These are phyloP conservation scores for Stramonita haemastoma DNA, from an alignment of 2,888 invertebrate species.

Conservation along the genomic window DNA sequence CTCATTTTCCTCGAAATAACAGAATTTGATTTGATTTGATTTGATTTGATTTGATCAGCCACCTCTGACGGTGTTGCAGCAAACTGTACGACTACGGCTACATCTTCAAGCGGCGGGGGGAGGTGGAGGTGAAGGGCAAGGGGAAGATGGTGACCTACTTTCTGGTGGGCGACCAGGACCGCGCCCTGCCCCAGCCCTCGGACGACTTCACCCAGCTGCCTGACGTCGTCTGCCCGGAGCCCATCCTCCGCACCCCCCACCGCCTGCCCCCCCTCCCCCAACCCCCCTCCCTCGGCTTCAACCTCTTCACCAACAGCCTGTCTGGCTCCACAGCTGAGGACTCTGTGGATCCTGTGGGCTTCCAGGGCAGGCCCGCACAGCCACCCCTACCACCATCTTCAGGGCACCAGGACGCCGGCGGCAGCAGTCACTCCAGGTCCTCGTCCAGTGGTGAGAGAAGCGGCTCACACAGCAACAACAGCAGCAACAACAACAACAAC, in stretches of 20 bases:
- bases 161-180: not conserved
- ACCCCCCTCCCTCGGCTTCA: not conserved
- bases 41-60: too few relatives aligned
- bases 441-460: not conserved
- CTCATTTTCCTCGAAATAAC: not conserved
- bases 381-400: too few relatives aligned
- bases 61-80: slow-evolving; percentile 8
- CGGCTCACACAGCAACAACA: not conserved
- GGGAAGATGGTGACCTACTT: slow-evolving; percentile 33
- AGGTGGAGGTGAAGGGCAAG: slow-evolving; percentile 36
- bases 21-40: not conserved
- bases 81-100: slow-evolving; percentile 23
- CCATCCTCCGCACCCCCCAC: not conserved
- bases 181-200: not conserved
- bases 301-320: not conserved
- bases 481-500: not conserved
- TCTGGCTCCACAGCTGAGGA: not conserved
- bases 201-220: not conserved
- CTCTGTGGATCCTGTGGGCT: not conserved
- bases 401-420: not conserved
- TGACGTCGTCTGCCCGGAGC: not conserved
- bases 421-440: too few relatives aligned
- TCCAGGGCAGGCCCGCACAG: not conserved
- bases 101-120: slow-evolving; percentile 33
- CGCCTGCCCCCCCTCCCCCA: not conserved